Percentiles rank a stretch among this genome's conserved stretches.
These are phyloP conservation scores for Pygoscelis antarcticus DNA, from an alignment of 2,113 vertebrate species.

Conservation along the genomic window DNA sequence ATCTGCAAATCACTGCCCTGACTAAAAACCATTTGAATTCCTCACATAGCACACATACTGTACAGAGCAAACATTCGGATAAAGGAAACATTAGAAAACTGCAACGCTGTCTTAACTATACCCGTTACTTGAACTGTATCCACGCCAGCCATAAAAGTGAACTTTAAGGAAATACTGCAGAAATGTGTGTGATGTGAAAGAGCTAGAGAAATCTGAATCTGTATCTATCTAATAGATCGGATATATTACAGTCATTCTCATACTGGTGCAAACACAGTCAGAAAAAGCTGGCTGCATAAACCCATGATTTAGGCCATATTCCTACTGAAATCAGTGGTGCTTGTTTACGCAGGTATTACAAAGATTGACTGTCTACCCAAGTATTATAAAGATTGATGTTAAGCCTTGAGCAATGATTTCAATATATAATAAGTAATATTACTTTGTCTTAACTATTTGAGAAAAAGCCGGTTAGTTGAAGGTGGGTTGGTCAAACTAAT, in stretches of 20 bases:
- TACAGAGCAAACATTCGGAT: background rate
- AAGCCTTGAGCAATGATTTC: background rate
- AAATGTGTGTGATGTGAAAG: background rate
- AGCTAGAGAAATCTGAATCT: background rate
- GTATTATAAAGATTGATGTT: background rate
- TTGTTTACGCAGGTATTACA: background rate
- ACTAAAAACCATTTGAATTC: background rate
- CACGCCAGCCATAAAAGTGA: background rate
- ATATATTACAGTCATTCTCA: background rate
- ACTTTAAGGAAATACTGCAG: background rate
- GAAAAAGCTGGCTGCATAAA: background rate
- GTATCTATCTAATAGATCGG: background rate
- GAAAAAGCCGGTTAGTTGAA: background rate
- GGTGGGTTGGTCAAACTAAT: background rate
- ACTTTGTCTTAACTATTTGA: background rate
- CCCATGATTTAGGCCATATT: background rate
- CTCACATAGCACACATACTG: background rate
- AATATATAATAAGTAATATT: background rate
- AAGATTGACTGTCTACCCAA: background rate
- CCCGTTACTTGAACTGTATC: background rate
- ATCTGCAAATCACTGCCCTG: background rate
- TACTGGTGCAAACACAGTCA: background rate
- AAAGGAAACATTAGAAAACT: background rate
- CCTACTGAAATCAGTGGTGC: background rate
- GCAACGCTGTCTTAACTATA: background rate